Evolutionary conservation across 2,113 vertebrate species (phyloP), one percentile per base, ranked within the genome.

Genomic region (Boleophthalmus pectinirostris): DNA sequence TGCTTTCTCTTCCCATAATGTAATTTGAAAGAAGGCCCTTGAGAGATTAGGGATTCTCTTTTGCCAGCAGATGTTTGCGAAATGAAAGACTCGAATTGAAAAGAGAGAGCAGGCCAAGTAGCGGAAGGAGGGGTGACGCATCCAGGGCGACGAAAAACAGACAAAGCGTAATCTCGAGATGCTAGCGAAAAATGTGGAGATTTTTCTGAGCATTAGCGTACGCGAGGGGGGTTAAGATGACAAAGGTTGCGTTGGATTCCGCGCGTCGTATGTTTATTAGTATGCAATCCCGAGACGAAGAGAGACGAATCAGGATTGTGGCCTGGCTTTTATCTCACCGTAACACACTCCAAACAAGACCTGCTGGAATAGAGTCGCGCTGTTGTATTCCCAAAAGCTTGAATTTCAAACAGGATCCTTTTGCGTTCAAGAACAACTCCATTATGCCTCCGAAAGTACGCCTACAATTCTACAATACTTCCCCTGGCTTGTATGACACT

Each of bases 21-120:
- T 79, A 87, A 90, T 89, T 71, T 86, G 85, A 90, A 82, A 83
- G 86, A 84, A 87, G 88, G 84, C 85, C 84, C 79, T 83, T 75
- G 84, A 87, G 91, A 86, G 90, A 89, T 84, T 80, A 87, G 83
- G 88, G 85, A 86, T 84, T 88, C 87, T 83, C 79, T 51, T 85
- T 78, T 82, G 87, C 90, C 88, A 89, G 80, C 88, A 89, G 87
- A 91, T 90, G 91, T 90, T 92, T 88, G 77, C 80, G 84, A 84
- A 89, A 90, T 87, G 82, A 90, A 90, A 89, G 85, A 74, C 77
- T 87, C 14, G 21, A 58, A 58, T 85, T 80, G 25, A 78, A 78
- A 82, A 18, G 73, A 72, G 73, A 72, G 77, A 71, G 23, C 23
- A 69, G 64, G 66, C 63, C 2, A 45, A 16, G 80, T 15, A 23